phyloP scores from a whole-genome alignment of 2,797 vertebrate species.

The Hephaestus fuliginosus region DNA sequence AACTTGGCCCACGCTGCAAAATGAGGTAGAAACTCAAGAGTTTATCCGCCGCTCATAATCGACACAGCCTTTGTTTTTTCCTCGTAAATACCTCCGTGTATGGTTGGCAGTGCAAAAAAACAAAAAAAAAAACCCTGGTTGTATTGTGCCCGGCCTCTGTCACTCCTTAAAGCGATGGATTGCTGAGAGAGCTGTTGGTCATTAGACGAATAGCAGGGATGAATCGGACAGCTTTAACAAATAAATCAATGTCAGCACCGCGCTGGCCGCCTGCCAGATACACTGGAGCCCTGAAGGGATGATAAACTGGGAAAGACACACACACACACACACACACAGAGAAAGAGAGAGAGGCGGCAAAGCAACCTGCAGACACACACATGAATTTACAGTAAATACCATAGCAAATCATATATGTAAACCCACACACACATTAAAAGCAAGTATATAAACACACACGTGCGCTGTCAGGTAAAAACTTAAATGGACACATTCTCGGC shows the following conservation, averaged over 20 bases:
- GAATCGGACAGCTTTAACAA: conserved; percentile 28
- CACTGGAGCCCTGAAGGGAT: conserved; percentile 6
- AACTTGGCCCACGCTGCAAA: conserved; percentile 37
- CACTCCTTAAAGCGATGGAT: conserved; percentile 23
- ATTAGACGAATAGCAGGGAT: conserved; percentile 35
- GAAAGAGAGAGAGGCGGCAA: background rate
- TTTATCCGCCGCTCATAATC: conserved; percentile 19
- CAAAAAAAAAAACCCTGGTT: conserved; percentile 10
- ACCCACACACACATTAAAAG: background rate
- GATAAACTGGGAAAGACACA: conserved; percentile 19
- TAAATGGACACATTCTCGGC: background rate
- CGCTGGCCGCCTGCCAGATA: conserved; percentile 48
- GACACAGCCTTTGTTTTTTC: conserved; percentile 6
- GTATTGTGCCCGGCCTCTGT: background rate
- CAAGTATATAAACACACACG: background rate
- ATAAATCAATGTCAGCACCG: conserved; percentile 49
- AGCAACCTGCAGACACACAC: conserved; percentile 18
- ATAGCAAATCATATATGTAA: background rate
- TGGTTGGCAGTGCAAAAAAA: conserved; percentile 11
- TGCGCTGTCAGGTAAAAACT: conserved; percentile 16
- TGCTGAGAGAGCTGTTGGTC: conserved; percentile 12
- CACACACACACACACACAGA: background rate
- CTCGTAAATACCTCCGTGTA: conserved; percentile 24
- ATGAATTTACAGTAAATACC: background rate
- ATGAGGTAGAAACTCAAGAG: conserved; percentile 31